phyloP scores from a whole-genome alignment of 2,797 vertebrate genomes.

The Pteronotus mesoamericanus region DNA sequence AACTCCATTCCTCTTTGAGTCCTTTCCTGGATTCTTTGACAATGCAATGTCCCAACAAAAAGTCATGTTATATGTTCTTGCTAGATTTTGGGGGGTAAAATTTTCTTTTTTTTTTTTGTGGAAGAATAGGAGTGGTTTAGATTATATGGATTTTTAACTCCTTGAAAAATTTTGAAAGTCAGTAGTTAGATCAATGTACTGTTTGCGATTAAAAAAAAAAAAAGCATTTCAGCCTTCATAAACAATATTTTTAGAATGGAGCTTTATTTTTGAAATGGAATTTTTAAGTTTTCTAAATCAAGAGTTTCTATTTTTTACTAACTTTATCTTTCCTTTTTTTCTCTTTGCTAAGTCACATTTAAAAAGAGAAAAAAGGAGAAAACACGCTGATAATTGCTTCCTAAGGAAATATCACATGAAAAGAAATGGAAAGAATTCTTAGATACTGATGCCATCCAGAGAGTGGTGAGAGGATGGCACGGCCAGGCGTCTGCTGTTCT shows the following conservation, averaged over 20 bases:
- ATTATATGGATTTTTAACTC: not conserved
- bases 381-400: not conserved
- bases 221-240: not conserved
- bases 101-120: conserved; percentile 18
- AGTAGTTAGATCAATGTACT: conserved; percentile 1
- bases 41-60: not conserved
- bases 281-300: conserved; percentile 52
- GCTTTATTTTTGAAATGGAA: conserved; percentile 43
- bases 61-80: not conserved
- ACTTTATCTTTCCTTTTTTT: conserved; percentile 32
- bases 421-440: not conserved
- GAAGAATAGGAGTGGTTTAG: not conserved
- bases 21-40: not conserved
- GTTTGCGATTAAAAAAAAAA: not conserved
- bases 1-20: not conserved
- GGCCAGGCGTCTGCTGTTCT: not conserved
- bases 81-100: not conserved
- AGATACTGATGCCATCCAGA: not conserved
- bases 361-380: not conserved
- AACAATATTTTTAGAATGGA: conserved; percentile 45
- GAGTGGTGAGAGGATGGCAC: not conserved
- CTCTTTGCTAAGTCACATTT: not conserved
- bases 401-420: not conserved
- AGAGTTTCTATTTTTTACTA: conserved; percentile 28
- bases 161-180: conserved; percentile 32